These are phyloP conservation scores for Acanthosepion pharaonis DNA, from an alignment of 2,888 invertebrate species.

Conservation along the genomic window DNA sequence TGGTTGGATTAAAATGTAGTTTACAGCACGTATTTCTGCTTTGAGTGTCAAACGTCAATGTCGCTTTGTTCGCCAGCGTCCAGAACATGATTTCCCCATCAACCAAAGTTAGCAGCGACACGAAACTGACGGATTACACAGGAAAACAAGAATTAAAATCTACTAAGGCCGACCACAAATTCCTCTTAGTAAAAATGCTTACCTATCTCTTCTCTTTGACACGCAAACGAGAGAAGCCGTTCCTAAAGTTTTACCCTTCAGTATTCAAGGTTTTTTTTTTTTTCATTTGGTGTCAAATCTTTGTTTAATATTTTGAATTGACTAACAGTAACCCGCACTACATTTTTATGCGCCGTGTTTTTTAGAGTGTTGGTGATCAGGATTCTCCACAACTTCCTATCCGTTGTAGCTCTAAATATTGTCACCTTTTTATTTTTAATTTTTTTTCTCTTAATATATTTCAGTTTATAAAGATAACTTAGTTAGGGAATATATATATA, in stretches of 20 bases:
- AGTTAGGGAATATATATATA: too few species aligned
- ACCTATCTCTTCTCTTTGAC: neutral
- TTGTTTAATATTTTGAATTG: too few species aligned
- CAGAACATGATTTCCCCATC: neutral
- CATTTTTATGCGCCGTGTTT: too few species aligned
- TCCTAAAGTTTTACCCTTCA: neutral
- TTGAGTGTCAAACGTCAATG: neutral
- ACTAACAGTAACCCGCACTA: too few species aligned
- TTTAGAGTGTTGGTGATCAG: too few species aligned
- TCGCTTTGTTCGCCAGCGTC: neutral
- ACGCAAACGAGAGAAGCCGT: neutral
- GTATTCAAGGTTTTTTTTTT: neutral
- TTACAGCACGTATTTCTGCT: neutral
- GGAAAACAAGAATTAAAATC: neutral
- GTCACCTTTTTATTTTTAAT: too few species aligned
- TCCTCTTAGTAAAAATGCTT: neutral
- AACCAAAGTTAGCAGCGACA: neutral
- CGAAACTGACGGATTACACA: neutral
- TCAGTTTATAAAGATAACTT: too few species aligned
- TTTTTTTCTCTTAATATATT: too few species aligned
- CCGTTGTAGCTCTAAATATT: too few species aligned
- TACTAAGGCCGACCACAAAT: neutral
- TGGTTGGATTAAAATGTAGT: neutral
- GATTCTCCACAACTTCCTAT: too few species aligned
- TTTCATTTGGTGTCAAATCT: too few species aligned